A percentile compares a stretch with the other conserved stretches of the same genome.
Conservation (phyloP, 2,113 vertebrate species). For the Paracanthobrama guichenoti region DNA sequence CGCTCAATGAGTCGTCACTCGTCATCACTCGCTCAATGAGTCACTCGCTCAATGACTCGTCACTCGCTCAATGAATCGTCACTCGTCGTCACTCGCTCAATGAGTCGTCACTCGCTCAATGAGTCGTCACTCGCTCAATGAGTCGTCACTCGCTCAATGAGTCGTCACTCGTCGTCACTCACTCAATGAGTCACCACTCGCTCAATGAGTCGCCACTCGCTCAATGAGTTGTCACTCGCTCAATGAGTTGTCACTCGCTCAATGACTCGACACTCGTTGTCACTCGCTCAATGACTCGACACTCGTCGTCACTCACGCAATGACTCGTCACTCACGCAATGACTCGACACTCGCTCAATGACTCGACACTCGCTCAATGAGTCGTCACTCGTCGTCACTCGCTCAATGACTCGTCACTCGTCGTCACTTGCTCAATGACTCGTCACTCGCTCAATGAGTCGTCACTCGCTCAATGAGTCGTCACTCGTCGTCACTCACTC, state of each 20-base stretch:
- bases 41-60: background rate
- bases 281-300: background rate
- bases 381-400: too few species aligned
- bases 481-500: too few species aligned
- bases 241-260: too few species aligned
- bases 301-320: too few species aligned
- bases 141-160: too few species aligned
- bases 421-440: background rate
- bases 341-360: too few species aligned
- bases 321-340: background rate
- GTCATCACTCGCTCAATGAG: background rate
- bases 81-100: background rate
- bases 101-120: background rate
- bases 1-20: too few species aligned
- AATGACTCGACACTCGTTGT: too few species aligned
- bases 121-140: background rate
- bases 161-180: too few species aligned
- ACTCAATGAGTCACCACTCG: background rate
- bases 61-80: too few species aligned
- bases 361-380: background rate
- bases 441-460: too few species aligned
- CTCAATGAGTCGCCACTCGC: background rate
- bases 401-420: too few species aligned
- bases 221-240: background rate
- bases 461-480: background rate